Base-by-base conservation (phyloP, 2,888 invertebrate species). In the Timema cristinae region DNA sequence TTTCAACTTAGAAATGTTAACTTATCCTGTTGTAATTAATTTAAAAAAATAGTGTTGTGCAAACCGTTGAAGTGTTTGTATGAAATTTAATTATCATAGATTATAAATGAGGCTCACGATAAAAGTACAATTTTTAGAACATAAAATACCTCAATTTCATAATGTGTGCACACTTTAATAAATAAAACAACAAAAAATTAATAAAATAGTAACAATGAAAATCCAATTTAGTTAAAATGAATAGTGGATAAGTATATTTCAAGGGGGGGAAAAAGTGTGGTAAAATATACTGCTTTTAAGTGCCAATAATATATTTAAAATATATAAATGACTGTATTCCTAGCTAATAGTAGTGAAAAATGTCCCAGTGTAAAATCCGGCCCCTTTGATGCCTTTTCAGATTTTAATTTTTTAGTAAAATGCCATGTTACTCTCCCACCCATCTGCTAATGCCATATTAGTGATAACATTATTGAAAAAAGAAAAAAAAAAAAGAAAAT, bases 371-470 rank as follows among this genome's bases (percentile, higher is more conserved):
- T 6, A 49, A 69, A 70, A 72, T 71, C 73, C 70, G 73, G 73
- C 73, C 73, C 73, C 71, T 73, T 70, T 73, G 73, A 73, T 73
- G 73, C 73, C 73, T 73, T 32, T 71, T 73, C 63, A 73, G 68
- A 73, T 71, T 73, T 72, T 72, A 72, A 68, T 68, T 73, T 73
- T 73, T 70, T 70, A 73, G 73, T 68, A 50, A 73, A 61, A 67
- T 66, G 56, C 70, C 73, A 70, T 73, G 73, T 70, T 73, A 56
- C 63, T 68, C 73, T 61, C 59, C 66, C 68, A 68, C 49, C 48
- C 32, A 32, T 68, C 70, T 69, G 72, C 66, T 49, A 66, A 52
- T 50, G 66, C 61, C 63, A 66, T 73, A 71, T 72, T 73, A 68
- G 50, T 72, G 71, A 71, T 66, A 73, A 73, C 70, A 68, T 47